phyloP scores from a whole-genome alignment of 2,113 vertebrate species.

The Dolichallabes microphthalmus region DNA sequence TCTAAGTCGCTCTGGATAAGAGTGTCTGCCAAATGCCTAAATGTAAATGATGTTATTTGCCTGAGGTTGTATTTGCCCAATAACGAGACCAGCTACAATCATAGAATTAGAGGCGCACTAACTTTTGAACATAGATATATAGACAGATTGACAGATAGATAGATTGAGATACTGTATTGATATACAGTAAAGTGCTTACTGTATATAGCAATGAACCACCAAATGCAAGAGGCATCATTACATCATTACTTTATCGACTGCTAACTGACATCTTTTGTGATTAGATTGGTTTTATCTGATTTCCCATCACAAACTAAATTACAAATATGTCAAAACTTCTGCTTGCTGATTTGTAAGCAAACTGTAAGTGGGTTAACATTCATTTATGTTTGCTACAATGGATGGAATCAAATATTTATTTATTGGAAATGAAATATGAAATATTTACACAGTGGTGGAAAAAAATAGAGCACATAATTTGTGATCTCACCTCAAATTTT shows the following conservation, averaged over 20 bases:
- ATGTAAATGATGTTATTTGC: no score
- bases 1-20: no score
- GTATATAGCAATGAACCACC: not conserved
- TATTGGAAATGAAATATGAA: not conserved
- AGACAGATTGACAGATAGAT: no score
- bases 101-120: no score
- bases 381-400: not conserved
- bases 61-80: no score
- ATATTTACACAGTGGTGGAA: conserved; percentile 1
- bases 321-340: not conserved
- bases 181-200: no score
- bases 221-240: not conserved
- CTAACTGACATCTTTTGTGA: not conserved
- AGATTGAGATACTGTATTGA: no score
- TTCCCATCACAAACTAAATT: not conserved
- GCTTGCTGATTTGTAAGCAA: not conserved
- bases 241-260: not conserved
- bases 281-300: not conserved
- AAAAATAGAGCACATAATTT: not conserved
- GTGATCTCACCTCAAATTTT: not conserved
- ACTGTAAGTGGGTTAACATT: not conserved
- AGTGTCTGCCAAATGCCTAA: no score
- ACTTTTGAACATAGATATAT: no score
- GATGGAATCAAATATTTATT: not conserved
- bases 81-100: no score